phyloP scores from a whole-genome alignment of 2,888 invertebrate species.

The Mycalesis mineus region DNA sequence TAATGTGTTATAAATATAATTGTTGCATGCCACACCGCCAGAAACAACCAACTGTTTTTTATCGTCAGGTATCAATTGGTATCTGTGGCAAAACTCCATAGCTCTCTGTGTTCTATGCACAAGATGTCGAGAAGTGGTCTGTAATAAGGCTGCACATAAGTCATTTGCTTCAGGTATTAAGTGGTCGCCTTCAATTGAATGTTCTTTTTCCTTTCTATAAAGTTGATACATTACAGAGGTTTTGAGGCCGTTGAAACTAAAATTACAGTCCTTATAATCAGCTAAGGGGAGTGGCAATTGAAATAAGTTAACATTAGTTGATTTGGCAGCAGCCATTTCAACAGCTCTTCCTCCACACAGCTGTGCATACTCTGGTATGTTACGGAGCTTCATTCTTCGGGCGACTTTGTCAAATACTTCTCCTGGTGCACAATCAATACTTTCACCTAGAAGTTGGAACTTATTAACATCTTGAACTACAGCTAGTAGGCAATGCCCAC shows the following conservation, averaged over 20 bases:
- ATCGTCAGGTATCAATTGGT: constrained; percentile 81
- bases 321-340: constrained; percentile 86
- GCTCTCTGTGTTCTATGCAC: constrained; percentile 91
- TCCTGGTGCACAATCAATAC: constrained; percentile 92
- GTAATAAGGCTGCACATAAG: constrained; percentile 91
- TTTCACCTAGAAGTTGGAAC: constrained; percentile 89
- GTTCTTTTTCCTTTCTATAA: constrained; percentile 77
- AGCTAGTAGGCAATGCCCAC: constrained; percentile 93
- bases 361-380: constrained; percentile 84
- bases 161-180: constrained; percentile 87
- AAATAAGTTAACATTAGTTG: constrained; percentile 83
- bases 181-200: constrained; percentile 80
- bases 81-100: constrained; percentile 83
- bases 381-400: constrained; percentile 88
- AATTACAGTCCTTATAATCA: constrained; percentile 87
- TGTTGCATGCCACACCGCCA: constrained; percentile 97
- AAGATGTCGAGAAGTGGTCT: constrained; percentile 86
- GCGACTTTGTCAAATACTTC: constrained; percentile 96
- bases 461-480: constrained; percentile 85
- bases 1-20: constrained; percentile 85
- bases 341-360: constrained; percentile 92
- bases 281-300: constrained; percentile 82
- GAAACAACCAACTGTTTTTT: constrained; percentile 87
- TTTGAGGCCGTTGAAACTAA: constrained; percentile 93
- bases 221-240: constrained; percentile 78